Conservation (phyloP, 23 tunicate genomes). For the Trididemnum nubilum region DNA sequence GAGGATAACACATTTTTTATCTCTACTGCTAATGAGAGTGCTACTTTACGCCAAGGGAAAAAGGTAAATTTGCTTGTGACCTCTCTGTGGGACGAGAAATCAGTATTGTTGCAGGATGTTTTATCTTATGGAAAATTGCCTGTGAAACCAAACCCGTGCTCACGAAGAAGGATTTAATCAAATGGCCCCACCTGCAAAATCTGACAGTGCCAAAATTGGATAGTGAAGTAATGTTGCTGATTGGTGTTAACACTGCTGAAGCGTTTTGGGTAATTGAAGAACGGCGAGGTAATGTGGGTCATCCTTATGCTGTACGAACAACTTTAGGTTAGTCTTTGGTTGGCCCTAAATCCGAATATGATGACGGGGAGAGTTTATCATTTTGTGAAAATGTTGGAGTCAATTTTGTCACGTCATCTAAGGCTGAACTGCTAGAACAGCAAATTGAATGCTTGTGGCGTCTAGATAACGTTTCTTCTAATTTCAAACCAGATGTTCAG, state of each 20-base stretch:
- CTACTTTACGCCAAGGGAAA: not conserved
- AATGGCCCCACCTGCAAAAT: not conserved
- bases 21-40: not conserved
- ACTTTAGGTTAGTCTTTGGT: not conserved
- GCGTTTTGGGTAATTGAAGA: constrained; percentile 1
- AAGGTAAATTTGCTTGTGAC: not conserved
- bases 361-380: not conserved
- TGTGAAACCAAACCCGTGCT: not conserved
- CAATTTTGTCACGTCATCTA: not conserved
- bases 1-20: not conserved
- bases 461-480: not conserved
- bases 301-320: not conserved
- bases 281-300: not conserved
- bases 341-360: not conserved
- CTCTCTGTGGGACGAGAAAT: not conserved
- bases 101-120: not conserved
- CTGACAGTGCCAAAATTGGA: not conserved
- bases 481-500: not conserved
- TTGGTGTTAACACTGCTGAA: not conserved
- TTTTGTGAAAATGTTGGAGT: not conserved
- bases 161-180: not conserved
- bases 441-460: constrained; percentile 18
- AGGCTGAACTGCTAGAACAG: not conserved
- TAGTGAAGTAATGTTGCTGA: not conserved
- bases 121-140: not conserved